phyloP scores from a whole-genome alignment of 2,888 invertebrate genomes.

The Synergus laeviventris region DNA sequence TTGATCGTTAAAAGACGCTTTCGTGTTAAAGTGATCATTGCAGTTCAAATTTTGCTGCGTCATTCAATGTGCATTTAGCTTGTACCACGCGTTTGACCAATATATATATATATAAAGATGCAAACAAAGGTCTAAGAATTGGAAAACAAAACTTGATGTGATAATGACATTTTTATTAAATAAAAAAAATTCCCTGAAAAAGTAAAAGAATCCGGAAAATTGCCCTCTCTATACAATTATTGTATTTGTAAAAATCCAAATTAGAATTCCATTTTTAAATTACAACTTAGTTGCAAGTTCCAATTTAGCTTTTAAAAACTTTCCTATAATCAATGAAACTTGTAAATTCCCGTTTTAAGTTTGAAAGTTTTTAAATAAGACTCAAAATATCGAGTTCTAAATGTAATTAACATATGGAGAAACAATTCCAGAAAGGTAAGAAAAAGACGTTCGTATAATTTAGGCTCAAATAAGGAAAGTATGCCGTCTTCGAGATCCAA shows the following conservation, averaged over 20 bases:
- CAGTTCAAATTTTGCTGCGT: slow-evolving; percentile 18
- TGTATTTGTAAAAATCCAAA: neutral
- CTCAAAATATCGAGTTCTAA: slow-evolving; percentile 43
- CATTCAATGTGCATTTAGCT: slow-evolving; percentile 13
- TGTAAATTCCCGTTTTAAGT: too few species aligned
- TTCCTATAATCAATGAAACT: neutral
- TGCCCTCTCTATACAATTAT: too few species aligned
- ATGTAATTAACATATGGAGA: slow-evolving; percentile 9
- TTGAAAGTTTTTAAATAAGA: too few species aligned
- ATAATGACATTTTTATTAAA: neutral
- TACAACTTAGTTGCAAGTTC: neutral
- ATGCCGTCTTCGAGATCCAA: slow-evolving; percentile 60
- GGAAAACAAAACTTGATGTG: neutral
- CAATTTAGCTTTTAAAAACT: neutral
- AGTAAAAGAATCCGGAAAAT: neutral
- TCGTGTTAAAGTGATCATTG: slow-evolving; percentile 17
- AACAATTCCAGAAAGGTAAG: slow-evolving; percentile 51
- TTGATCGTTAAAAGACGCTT: neutral
- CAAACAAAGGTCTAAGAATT: neutral
- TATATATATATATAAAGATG: neutral
- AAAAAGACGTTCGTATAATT: slow-evolving; percentile 58
- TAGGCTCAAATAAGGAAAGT: slow-evolving; percentile 66
- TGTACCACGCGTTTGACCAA: neutral
- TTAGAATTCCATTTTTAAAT: neutral
- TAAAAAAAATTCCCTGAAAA: neutral